Evolutionary conservation across 2,113 vertebrate genomes (phyloP).

Genomic region (Anthoscopus minutus): DNA sequence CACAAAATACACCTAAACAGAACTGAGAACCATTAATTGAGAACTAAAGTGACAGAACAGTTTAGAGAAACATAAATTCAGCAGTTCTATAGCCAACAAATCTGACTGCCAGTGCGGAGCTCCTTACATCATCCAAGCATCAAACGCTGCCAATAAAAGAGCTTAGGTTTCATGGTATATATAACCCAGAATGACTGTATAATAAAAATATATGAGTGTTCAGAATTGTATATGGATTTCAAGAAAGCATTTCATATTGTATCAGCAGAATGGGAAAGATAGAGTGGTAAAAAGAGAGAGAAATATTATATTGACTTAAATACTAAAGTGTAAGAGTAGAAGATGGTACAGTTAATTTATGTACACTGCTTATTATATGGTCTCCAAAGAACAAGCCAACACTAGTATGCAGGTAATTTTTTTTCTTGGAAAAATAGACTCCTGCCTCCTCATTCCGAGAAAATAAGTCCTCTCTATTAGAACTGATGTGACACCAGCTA

Average conservation of each 20-base stretch:
- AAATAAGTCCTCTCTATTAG: not conserved
- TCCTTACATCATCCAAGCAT: not conserved
- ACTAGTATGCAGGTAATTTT: not conserved
- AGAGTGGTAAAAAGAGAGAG: not conserved
- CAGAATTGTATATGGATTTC: slow-evolving; percentile 21
- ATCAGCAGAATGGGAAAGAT: not conserved
- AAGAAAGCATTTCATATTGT: not conserved
- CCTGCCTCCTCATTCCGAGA: not conserved
- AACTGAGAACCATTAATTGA: not conserved
- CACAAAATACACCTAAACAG: not conserved
- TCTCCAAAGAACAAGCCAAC: not conserved
- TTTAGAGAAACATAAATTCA: slow-evolving; percentile 9
- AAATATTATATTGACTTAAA: not conserved
- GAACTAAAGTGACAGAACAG: not conserved
- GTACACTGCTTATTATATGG: not conserved
- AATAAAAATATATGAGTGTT: slow-evolving; percentile 34
- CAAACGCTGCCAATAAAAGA: slow-evolving; percentile 16
- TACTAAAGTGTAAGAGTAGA: not conserved
- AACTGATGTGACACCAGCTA: not conserved
- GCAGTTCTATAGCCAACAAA: not conserved
- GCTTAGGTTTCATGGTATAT: not conserved
- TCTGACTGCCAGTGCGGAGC: not conserved
- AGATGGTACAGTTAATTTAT: not conserved
- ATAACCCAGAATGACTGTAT: not conserved
- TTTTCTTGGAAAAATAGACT: not conserved